Evolutionary conservation across 2,888 invertebrate species (phyloP).

Genomic region (Liopterus haemorrhoidalis): DNA sequence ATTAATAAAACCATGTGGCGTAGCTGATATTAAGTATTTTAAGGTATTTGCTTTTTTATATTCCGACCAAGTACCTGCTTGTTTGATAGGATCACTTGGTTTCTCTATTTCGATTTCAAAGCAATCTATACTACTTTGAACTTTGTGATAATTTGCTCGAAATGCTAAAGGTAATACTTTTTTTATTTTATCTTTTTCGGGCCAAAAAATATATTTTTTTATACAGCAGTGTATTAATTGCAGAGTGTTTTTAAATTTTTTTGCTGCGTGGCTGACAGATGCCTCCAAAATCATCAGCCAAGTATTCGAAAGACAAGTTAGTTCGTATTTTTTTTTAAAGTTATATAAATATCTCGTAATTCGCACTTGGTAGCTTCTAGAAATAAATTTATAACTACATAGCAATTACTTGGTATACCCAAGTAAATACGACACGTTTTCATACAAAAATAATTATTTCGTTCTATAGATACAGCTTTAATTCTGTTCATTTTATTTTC

Average conservation of each 20-base stretch:
- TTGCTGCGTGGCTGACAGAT: too few species aligned
- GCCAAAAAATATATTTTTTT: conserved; percentile 21
- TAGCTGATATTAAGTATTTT: conserved; percentile 31
- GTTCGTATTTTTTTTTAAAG: too few species aligned
- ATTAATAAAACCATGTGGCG: conserved; percentile 32
- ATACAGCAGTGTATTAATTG: conserved; percentile 12
- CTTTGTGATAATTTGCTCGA: conserved; percentile 29
- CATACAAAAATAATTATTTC: too few species aligned
- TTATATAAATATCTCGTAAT: too few species aligned
- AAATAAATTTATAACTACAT: too few species aligned
- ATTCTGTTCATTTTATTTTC: too few species aligned
- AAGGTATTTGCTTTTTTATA: conserved; percentile 34
- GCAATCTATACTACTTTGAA: conserved; percentile 39
- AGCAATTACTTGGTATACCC: too few species aligned
- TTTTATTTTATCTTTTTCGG: conserved; percentile 15
- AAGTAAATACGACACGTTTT: too few species aligned
- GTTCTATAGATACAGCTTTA: too few species aligned
- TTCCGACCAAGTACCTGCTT: conserved; percentile 40
- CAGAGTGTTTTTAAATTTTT: conserved; percentile 25
- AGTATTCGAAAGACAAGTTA: too few species aligned
- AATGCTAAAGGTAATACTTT: conserved; percentile 28
- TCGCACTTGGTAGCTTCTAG: too few species aligned
- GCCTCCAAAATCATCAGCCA: too few species aligned
- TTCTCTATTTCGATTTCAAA: conserved; percentile 41
- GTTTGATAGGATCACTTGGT: conserved; percentile 36